phyloP scores from a whole-genome alignment of 2,797 vertebrate genomes.

The Pitangus sulphuratus region DNA sequence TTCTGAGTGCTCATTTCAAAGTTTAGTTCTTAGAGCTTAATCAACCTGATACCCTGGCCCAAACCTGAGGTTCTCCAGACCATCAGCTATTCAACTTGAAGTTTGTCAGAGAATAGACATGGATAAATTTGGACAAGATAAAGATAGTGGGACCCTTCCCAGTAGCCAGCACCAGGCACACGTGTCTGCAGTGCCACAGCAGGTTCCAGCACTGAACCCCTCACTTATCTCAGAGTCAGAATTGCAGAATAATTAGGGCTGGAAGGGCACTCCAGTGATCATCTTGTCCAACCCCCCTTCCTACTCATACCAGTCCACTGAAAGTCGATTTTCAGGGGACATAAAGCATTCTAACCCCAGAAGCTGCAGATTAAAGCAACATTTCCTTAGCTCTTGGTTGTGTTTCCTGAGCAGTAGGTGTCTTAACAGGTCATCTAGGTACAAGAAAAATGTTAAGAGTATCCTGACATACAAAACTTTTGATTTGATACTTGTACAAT shows the following conservation, averaged over 20 bases:
- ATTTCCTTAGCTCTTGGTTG: background rate
- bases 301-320: fast-evolving
- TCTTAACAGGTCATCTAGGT: background rate
- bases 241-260: background rate
- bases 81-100: fast-evolving
- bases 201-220: background rate
- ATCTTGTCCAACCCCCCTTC: too few relatives aligned
- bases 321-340: background rate
- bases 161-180: background rate
- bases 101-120: background rate
- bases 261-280: background rate
- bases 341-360: fast-evolving
- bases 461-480: background rate
- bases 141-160: background rate
- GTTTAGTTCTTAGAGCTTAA: background rate
- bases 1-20: background rate
- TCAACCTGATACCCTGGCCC: fast-evolving
- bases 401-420: background rate
- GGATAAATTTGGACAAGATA: fast-evolving
- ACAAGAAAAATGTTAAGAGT: background rate
- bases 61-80: fast-evolving
- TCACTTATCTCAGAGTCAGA: background rate
- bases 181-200: fast-evolving
- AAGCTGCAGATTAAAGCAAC: background rate
- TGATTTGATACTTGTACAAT: background rate